A percentile compares a stretch with the other conserved stretches of the same genome.
Conservation (phyloP, 2,113 vertebrate species). For the Ornithorhynchus anatinus region DNA sequence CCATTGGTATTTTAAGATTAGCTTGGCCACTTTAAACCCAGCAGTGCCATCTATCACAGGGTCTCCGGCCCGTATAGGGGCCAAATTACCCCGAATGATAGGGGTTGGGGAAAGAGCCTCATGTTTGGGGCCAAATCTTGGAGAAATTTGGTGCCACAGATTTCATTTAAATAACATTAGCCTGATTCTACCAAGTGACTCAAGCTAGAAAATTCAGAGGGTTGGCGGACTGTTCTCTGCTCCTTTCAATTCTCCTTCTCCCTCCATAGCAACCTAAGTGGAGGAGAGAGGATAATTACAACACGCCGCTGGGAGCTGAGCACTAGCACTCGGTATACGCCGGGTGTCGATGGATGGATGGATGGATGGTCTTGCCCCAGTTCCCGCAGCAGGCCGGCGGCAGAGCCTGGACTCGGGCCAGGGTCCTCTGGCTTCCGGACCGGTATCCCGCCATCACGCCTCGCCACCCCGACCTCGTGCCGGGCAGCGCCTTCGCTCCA, state of each 20-base stretch:
- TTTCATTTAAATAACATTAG: neutral
- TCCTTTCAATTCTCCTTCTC: neutral
- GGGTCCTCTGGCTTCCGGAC: too few species aligned
- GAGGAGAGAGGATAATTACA: too few species aligned
- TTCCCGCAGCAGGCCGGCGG: neutral
- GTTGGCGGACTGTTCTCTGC: neutral
- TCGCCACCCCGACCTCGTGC: too few species aligned
- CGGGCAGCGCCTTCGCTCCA: too few species aligned
- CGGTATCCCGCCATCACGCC: too few species aligned
- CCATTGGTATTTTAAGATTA: neutral
- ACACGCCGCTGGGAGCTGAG: too few species aligned
- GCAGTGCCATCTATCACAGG: neutral
- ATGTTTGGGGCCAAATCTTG: neutral
- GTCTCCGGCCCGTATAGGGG: neutral
- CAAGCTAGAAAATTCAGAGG: neutral
- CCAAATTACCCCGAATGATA: neutral
- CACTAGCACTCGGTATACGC: rapidly evolving
- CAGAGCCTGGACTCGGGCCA: too few species aligned
- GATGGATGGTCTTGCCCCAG: neutral
- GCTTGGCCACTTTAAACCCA: neutral
- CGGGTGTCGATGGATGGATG: too few species aligned
- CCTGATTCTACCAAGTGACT: neutral
- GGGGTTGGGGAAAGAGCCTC: neutral
- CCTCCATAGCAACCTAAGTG: neutral
- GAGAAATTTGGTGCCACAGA: neutral